phyloP scores from a whole-genome alignment of 2,888 invertebrate genomes.

The Cerceris rybyensis region DNA sequence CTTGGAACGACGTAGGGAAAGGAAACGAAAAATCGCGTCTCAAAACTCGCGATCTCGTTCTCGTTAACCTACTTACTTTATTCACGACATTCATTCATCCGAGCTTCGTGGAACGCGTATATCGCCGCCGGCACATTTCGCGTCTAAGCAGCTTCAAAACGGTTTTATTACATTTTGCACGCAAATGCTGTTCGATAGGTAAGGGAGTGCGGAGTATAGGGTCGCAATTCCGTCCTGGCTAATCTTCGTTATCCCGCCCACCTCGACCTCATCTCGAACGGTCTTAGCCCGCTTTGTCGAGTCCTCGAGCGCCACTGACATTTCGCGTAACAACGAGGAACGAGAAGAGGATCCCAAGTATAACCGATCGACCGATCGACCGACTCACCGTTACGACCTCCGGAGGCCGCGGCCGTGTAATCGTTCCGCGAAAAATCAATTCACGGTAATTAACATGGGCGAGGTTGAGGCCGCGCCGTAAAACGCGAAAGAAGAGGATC shows the following conservation, averaged over 20 bases:
- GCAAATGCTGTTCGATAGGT: constrained; percentile 42
- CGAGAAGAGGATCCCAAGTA: constrained; percentile 14
- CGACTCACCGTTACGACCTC: not conserved
- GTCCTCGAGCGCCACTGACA: not conserved
- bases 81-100: constrained; percentile 49
- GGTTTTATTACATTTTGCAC: constrained; percentile 36
- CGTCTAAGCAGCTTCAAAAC: constrained; percentile 23
- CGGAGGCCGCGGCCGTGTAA: constrained; percentile 50
- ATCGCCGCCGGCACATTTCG: constrained; percentile 24
- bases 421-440: constrained; percentile 53
- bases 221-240: not conserved
- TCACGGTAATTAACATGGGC: constrained; percentile 57
- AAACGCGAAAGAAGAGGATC: constrained; percentile 29
- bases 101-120: constrained; percentile 29
- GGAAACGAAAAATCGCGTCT: constrained; percentile 31
- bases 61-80: constrained; percentile 61
- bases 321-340: not conserved
- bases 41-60: constrained; percentile 41
- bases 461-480: constrained; percentile 48
- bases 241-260: constrained; percentile 28
- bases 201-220: not conserved
- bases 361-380: constrained; percentile 44
- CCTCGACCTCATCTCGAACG: constrained; percentile 13
- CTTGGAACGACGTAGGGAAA: no score
- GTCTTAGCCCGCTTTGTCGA: constrained; percentile 1